A percentile compares a stretch with the other conserved stretches of the same genome.
These are phyloP conservation scores for Calidris pugnax DNA, from an alignment of 2,113 vertebrate species.

Conservation along the genomic window DNA sequence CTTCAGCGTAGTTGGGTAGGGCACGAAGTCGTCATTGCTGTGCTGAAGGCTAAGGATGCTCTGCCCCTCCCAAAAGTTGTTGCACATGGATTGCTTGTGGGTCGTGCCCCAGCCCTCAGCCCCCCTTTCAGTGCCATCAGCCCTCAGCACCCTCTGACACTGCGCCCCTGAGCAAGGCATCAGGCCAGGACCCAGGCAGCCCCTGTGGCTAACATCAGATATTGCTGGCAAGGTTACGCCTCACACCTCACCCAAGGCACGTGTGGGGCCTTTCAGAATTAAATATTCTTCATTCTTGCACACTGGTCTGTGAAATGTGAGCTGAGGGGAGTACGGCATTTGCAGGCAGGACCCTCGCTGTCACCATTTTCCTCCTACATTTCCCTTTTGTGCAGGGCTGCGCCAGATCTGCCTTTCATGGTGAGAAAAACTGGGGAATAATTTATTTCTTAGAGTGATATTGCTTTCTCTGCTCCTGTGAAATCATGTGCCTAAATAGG, in stretches of 20 bases:
- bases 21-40: neutral
- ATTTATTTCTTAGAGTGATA: neutral
- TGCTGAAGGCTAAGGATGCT: neutral
- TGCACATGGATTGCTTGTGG: fast-evolving
- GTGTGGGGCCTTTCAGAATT: fast-evolving
- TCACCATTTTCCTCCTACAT: neutral
- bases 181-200: neutral
- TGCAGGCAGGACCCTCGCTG: fast-evolving
- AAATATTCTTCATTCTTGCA: neutral
- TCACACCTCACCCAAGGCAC: neutral
- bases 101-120: neutral
- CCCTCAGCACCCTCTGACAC: neutral
- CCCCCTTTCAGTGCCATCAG: too few relatives aligned
- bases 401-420: neutral
- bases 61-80: neutral
- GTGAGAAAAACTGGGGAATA: neutral
- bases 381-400: neutral
- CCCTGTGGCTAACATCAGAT: neutral
- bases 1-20: neutral
- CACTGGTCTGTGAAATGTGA: neutral
- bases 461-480: neutral
- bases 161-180: fast-evolving
- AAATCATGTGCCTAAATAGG: neutral
- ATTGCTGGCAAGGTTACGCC: neutral
- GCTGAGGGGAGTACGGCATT: neutral